Conservation (phyloP, 2,888 invertebrate genomes). For the Aromia moschata region DNA sequence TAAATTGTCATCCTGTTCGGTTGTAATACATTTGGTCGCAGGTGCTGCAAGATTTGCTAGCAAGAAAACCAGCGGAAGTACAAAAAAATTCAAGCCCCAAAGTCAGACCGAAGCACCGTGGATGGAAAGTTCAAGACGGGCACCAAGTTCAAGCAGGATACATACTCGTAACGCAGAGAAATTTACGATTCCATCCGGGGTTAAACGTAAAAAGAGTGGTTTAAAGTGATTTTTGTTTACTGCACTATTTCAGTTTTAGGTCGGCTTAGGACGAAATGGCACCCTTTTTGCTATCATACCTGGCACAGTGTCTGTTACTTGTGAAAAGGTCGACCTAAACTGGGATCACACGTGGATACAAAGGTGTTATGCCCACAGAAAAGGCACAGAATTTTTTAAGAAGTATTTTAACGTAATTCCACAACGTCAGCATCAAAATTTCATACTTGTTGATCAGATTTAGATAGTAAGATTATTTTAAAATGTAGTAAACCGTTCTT, state of each 20-base stretch:
- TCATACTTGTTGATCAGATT: conserved; percentile 78
- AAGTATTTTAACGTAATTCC: conserved; percentile 88
- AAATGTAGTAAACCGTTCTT: not conserved
- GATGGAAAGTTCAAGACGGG: conserved; percentile 81
- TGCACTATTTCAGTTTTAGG: conserved; percentile 68
- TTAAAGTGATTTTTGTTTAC: not conserved
- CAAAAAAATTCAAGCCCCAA: conserved; percentile 74
- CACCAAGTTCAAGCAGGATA: conserved; percentile 71
- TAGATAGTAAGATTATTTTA: conserved; percentile 57
- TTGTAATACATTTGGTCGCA: not conserved
- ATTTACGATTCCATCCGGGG: conserved; percentile 81
- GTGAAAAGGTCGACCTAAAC: conserved; percentile 82
- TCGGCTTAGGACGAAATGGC: conserved; percentile 81
- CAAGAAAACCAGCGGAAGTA: conserved; percentile 79
- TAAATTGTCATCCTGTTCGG: not conserved
- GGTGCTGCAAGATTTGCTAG: conserved; percentile 67
- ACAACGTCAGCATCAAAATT: conserved; percentile 78
- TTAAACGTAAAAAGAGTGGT: conserved; percentile 70
- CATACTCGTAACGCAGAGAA: conserved; percentile 75
- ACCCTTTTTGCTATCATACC: conserved; percentile 82
- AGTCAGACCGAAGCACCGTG: conserved; percentile 78
- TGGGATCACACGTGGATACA: conserved; percentile 82
- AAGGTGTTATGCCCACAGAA: conserved; percentile 71
- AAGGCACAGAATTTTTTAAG: conserved; percentile 76
- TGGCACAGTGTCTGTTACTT: conserved; percentile 82